Evolutionary conservation across 1,140 invertebrate species (phyloP), one percentile per base, ranked within the genome.

Genomic region (Papilio dardanus): DNA sequence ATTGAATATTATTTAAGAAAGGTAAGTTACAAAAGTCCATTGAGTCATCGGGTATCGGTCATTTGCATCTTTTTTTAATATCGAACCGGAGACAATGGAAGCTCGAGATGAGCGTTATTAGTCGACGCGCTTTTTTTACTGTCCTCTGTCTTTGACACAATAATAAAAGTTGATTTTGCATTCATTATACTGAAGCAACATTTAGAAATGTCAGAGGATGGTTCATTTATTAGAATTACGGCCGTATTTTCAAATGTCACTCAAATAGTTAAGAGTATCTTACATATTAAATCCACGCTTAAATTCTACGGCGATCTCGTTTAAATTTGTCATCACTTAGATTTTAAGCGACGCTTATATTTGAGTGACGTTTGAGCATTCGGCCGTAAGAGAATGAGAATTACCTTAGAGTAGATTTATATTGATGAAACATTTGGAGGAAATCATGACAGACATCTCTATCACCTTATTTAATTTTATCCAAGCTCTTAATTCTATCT

Each of bases 11-110:
- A 35, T 21, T 68, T 40, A 40, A 19, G 40, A 68, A 6, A 19
- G 19, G 33, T 58, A 14, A 54, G 31, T 3, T 40, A 50, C 42
- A 50, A 54, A 50, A 73, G n/a, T 30, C 42, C 28, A 54, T 58
- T 73, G 71, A 54, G 42, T 73, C 71, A 73, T 68, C 66, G 19
- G 66, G 30, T 68, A 35, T 73, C 71, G 71, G 71, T 54, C 46
- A 58, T 73, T 73, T 73, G 71, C 71, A 73, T 73, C 30, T 73
- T 73, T 73, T 73, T 73, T 73, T 58, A 73, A 73, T 73, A 73
- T 73, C 71, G 14, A 54, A 8, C 69, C 42, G 46, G 69, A 73
- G 69, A 73, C 69, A 73, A 73, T 73, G 46, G 28, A 73, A 73
- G 69, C 46, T 73, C 69, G 42, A 50, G 69, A 46, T 33, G 24